These are phyloP conservation scores for Rhynchopsitta pachyrhyncha DNA, from an alignment of 2,113 vertebrate genomes.

Conservation along the genomic window DNA sequence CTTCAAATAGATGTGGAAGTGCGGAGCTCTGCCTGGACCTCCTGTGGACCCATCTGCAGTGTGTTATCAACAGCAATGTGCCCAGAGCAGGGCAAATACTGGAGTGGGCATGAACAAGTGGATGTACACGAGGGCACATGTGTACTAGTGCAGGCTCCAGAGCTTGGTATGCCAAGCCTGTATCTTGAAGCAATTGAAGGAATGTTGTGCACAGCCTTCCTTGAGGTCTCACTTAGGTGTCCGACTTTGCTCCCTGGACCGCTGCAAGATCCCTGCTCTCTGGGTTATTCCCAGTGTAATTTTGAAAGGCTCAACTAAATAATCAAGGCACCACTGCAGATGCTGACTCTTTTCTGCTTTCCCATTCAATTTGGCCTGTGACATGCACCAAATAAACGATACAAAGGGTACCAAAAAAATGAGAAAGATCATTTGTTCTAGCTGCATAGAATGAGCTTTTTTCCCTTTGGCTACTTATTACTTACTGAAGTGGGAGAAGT, in stretches of 20 bases:
- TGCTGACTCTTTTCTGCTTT: not conserved
- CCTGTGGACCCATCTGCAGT: not conserved
- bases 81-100: not conserved
- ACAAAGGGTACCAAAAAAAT: not conserved
- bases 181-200: not conserved
- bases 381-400: not conserved
- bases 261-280: not conserved
- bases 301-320: not conserved
- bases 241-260: not conserved
- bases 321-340: not conserved
- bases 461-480: not conserved
- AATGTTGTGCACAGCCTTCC: not conserved
- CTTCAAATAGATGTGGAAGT: not conserved
- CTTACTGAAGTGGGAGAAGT: not conserved
- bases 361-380: not conserved
- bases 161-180: not conserved
- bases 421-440: not conserved
- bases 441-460: not conserved
- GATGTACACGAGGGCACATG: fast-evolving
- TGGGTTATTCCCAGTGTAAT: not conserved
- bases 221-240: not conserved
- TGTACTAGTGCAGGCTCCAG: not conserved
- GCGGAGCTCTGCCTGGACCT: not conserved
- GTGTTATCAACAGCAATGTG: not conserved
- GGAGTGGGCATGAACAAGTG: fast-evolving